These are phyloP conservation scores for Turritopsis dohrnii DNA, from an alignment of 30 jellyfish, hydroid and myxozoan genomes.

Conservation along the genomic window DNA sequence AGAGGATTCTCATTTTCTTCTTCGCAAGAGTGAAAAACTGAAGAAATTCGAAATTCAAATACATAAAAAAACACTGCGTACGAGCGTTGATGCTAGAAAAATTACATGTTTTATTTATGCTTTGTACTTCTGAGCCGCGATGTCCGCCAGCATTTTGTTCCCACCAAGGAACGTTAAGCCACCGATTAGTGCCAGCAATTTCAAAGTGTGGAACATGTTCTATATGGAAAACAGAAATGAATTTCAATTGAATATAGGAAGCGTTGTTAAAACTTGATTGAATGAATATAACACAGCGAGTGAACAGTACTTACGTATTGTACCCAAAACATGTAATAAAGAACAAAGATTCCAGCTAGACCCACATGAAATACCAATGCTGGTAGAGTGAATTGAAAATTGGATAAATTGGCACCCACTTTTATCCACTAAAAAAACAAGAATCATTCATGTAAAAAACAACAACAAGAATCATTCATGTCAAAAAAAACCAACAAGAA, in stretches of 20 bases:
- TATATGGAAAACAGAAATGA: too few relatives aligned
- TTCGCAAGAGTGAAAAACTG: too few relatives aligned
- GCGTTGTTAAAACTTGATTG: too few relatives aligned
- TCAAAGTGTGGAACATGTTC: slow-evolving; percentile 91
- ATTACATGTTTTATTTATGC: slow-evolving; percentile 16
- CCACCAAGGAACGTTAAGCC: slow-evolving; percentile 92
- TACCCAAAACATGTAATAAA: slow-evolving; percentile 84
- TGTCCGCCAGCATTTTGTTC: slow-evolving; percentile 83
- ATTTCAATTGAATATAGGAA: too few relatives aligned
- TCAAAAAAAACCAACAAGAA: too few relatives aligned
- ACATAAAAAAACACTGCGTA: not conserved
- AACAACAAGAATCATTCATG: too few relatives aligned
- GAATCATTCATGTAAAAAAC: too few relatives aligned
- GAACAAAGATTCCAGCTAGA: slow-evolving; percentile 68
- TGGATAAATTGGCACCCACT: slow-evolving; percentile 81
- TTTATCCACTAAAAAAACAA: slow-evolving; percentile 61
- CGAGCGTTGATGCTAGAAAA: not conserved
- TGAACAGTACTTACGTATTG: slow-evolving; percentile 81
- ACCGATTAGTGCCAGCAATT: slow-evolving; percentile 65
- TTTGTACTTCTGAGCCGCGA: slow-evolving; percentile 71
- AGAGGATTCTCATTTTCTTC: too few relatives aligned
- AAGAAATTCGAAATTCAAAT: not conserved
- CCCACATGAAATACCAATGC: slow-evolving; percentile 83
- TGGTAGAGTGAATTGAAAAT: slow-evolving; percentile 57
- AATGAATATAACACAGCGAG: too few relatives aligned